Evolutionary conservation across 1,140 invertebrate genomes (phyloP).

Genomic region (Homalodisca vitripennis): DNA sequence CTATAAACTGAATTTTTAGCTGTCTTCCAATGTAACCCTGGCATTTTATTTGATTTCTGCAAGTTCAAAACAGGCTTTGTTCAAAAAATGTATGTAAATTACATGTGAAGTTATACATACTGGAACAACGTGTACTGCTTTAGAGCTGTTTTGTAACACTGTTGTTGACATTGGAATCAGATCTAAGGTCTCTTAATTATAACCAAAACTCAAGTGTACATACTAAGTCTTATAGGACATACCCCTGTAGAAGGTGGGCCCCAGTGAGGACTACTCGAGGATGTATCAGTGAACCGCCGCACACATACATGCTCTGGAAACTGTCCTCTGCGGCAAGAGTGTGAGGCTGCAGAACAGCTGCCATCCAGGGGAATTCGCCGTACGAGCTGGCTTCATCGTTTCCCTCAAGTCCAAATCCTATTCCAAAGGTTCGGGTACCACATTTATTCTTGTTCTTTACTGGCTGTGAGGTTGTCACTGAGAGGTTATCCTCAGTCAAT

Average conservation of each 20-base stretch:
- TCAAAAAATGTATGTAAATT: not conserved
- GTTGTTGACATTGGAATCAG: not conserved
- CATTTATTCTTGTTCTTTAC: too few relatives aligned
- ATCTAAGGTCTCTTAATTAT: not conserved
- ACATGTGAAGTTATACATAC: not conserved
- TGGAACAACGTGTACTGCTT: not conserved
- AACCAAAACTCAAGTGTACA: not conserved
- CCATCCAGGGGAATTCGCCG: constrained; percentile 58
- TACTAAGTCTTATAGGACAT: constrained; percentile 1
- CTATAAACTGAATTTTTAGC: too few relatives aligned
- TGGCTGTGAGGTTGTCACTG: too few relatives aligned
- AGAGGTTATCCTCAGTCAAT: too few relatives aligned
- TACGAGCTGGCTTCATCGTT: too few relatives aligned
- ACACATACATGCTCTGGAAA: constrained; percentile 64
- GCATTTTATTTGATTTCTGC: too few relatives aligned
- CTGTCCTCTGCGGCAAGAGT: constrained; percentile 48
- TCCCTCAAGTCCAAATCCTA: too few relatives aligned
- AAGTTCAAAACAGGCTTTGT: too few relatives aligned
- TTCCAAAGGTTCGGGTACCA: too few relatives aligned
- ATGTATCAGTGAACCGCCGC: constrained; percentile 74
- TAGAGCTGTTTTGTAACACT: too few relatives aligned
- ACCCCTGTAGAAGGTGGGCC: constrained; percentile 57
- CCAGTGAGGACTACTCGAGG: constrained; percentile 67
- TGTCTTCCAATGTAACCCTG: too few relatives aligned
- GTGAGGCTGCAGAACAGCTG: constrained; percentile 67